These are phyloP conservation scores for Cardiocondyla obscurior DNA, from an alignment of 1,140 invertebrate species.

Conservation along the genomic window DNA sequence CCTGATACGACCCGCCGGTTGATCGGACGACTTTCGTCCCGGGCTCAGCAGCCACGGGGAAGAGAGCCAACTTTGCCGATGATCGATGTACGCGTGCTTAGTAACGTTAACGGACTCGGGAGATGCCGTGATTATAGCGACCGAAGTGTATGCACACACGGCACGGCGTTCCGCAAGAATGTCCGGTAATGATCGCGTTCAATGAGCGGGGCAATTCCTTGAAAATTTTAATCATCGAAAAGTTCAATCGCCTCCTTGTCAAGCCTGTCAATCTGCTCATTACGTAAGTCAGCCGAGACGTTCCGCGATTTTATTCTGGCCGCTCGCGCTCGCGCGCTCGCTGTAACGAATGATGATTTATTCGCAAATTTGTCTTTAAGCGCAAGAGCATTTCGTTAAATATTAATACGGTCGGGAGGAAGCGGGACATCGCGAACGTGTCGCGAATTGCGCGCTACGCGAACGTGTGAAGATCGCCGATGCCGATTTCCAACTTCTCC, in stretches of 20 bases:
- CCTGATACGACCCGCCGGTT: constrained; percentile 70
- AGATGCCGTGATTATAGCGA: constrained; percentile 43
- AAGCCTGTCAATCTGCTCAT: neutral
- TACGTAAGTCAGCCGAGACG: neutral
- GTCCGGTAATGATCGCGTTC: constrained; percentile 13
- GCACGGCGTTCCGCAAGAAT: neutral
- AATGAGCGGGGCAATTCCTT: neutral
- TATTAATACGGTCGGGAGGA: neutral
- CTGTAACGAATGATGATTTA: neutral
- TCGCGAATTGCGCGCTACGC: neutral
- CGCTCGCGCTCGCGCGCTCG: neutral
- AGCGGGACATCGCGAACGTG: neutral
- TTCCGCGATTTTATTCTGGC: neutral
- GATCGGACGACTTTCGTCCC: constrained; percentile 71
- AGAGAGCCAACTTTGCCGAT: constrained; percentile 58
- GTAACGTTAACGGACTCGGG: constrained; percentile 59
- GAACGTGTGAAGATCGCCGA: neutral
- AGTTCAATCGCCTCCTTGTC: neutral
- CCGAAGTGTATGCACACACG: neutral
- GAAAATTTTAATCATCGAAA: constrained; percentile 13
- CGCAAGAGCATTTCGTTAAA: neutral
- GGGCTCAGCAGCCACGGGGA: neutral
- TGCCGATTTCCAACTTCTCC: neutral
- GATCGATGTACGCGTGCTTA: constrained; percentile 66
- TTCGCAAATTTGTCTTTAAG: neutral